phyloP scores from a whole-genome alignment of 2,797 vertebrate genomes.

The Enteromius thamalakanensis region DNA sequence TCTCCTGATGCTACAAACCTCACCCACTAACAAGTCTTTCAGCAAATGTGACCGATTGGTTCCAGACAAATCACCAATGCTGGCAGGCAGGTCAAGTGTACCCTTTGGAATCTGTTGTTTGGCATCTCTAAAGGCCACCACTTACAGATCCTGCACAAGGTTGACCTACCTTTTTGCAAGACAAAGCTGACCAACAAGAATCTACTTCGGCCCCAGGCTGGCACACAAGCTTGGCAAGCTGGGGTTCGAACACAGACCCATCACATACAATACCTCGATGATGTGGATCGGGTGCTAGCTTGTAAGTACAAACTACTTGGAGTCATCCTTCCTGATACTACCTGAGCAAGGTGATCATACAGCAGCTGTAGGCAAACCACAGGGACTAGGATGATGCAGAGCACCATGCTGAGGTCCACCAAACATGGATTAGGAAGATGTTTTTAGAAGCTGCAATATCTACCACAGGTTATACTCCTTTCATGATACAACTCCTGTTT shows the following conservation, averaged over 20 bases:
- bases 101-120: slow-evolving; percentile 32
- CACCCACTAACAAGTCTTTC: slow-evolving; percentile 12
- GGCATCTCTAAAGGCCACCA: slow-evolving; percentile 22
- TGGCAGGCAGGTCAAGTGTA: slow-evolving; percentile 39
- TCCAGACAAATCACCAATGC: slow-evolving; percentile 24
- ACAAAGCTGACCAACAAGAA: slow-evolving; percentile 4
- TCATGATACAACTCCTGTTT: neutral
- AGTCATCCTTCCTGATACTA: slow-evolving; percentile 45
- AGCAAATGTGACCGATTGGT: slow-evolving; percentile 42
- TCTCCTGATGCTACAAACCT: neutral
- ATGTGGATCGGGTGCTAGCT: neutral
- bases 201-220: slow-evolving; percentile 30
- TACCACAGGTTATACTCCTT: neutral
- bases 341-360: slow-evolving; percentile 18
- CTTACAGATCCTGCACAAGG: slow-evolving; percentile 29
- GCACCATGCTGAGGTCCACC: neutral
- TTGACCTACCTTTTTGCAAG: neutral
- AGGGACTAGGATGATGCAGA: slow-evolving; percentile 40
- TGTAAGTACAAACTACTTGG: slow-evolving; percentile 28
- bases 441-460: neutral
- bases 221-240: neutral
- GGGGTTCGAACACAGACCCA: neutral
- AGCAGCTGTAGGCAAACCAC: slow-evolving; percentile 37
- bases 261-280: neutral
- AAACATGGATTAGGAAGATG: neutral